Evolutionary conservation across 2,888 invertebrate species (phyloP).

Genomic region (Nycteola revayana): DNA sequence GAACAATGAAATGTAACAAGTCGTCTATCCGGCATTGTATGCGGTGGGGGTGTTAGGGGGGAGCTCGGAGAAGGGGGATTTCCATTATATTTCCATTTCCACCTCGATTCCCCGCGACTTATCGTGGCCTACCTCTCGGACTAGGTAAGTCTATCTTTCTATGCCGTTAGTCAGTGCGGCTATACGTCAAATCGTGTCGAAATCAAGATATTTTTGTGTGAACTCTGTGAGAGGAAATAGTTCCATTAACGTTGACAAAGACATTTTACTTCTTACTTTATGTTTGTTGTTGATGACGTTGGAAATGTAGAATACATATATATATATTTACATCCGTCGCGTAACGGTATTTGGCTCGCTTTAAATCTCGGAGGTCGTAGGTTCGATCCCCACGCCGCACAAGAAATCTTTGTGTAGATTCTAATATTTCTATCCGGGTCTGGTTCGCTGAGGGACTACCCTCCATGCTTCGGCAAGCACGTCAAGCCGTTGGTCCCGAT

Average conservation of each 20-base stretch:
- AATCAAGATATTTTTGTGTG: slow-evolving; percentile 46
- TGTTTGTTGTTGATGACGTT: too few relatives aligned
- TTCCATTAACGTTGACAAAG: slow-evolving; percentile 17
- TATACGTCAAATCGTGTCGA: slow-evolving; percentile 54
- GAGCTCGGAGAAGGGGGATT: slow-evolving; percentile 48
- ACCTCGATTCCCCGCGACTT: slow-evolving; percentile 77
- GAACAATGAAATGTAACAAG: slow-evolving; percentile 83
- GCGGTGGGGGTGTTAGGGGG: slow-evolving; percentile 41
- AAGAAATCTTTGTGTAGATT: too few relatives aligned
- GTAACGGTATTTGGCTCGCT: too few relatives aligned
- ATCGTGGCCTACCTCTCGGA: slow-evolving; percentile 77
- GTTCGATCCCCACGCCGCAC: too few relatives aligned
- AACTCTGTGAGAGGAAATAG: slow-evolving; percentile 24
- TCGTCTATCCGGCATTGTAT: slow-evolving; percentile 79
- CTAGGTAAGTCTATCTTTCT: slow-evolving; percentile 80
- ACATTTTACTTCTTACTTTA: too few relatives aligned
- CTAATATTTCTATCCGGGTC: too few relatives aligned
- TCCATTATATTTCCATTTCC: slow-evolving; percentile 83
- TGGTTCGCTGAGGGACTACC: too few relatives aligned
- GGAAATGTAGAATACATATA: too few relatives aligned
- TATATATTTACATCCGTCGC: too few relatives aligned
- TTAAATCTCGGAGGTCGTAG: too few relatives aligned
- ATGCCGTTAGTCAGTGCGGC: slow-evolving; percentile 68
- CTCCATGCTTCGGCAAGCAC: too few relatives aligned
- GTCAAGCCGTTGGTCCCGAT: too few relatives aligned